Evolutionary conservation across 1,140 invertebrate genomes (phyloP), one percentile per base, ranked within the genome.

Genomic region (Rhagoletis zephyria): DNA sequence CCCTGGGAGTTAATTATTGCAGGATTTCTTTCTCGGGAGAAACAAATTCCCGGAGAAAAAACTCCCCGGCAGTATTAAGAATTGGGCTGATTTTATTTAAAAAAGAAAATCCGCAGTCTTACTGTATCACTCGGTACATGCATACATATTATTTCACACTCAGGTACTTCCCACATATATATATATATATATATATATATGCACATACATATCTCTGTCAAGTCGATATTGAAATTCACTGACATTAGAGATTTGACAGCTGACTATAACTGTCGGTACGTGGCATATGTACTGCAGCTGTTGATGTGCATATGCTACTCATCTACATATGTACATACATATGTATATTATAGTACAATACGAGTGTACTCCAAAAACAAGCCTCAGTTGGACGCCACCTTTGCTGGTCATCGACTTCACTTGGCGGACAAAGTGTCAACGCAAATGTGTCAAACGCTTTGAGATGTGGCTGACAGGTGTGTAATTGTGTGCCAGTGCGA

Each of bases 261-360:
- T 81, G 74, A 81, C 74, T 16, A 77, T 77, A 81, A 81, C 45
- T 81, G 74, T 81, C 74, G 16, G n/a, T 14, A 63, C 16, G 61
- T 81, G 48, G 74, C 74, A 56, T 56, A 42, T 59, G 30, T 30
- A 30, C 30, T 81, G 19, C 19, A 56, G 48, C 74, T 81, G 70
- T 40, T 48, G 45, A 2, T 3, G 3, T 19, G 19, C 67, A 19
- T 56, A 51, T 56, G 51, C 51, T 3, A 81, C 4, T 30, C 64
- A 74, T 51, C 0, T 9, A 48, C 14, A 16, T n/a, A n/a, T 30
- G 16, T 45, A 51, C 48, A 77, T 3, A 48, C 14, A 74, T 19
- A 74, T 30, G 30, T 30, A 30, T 30, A 30, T 30, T 30, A 30
- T 30, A 30, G 30, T 30, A 30, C 30, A 30, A 30, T 30, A 30